Evolutionary conservation across 2,888 invertebrate genomes (phyloP), one percentile per base, ranked within the genome.

Genomic region (Eilema griseolum): DNA sequence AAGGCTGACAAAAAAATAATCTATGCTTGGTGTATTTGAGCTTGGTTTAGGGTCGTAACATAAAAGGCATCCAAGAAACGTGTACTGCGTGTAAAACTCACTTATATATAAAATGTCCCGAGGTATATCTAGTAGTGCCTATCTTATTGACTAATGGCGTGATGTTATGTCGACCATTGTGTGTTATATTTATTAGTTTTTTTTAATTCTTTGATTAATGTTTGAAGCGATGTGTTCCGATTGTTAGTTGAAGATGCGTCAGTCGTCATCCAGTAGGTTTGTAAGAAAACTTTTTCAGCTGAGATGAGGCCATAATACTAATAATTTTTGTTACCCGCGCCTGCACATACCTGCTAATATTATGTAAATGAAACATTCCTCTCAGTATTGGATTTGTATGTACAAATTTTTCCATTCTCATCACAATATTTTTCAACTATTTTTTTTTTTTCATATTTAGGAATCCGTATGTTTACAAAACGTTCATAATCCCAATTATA

Each of bases 261-360:
- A 83, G 87, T 85, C 77, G 83, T 90, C 93, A 93, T 94, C 94
- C 91, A 91, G 90, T 92, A 90, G 91, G 91, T 94, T 95, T 94
- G 84, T 92, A 88, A 89, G 83, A 88, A 94, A 94, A 92, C 92
- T 93, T 90, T 73, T 72, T 76, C 83, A 89, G 91, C 94, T 93
- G 92, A 79, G 94, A 94, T 93, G 94, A 92, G 91, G 92, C 91
- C 88, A 86, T 86, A 31, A 82, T 69, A 70, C 73, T 72, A 74
- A 72, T 80, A 71, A 77, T 77, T 80, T 37, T 81, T 79, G 82
- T 74, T 77, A 77, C 69, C 73, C 63, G 72, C 66, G 72, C 67
- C 70, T 73, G 79, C 71, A 71, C 71, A 31, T 66, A 72, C 70
- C 74, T 61, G 61, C 57, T 67, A 70, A 70, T 76, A 62, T 0